These are phyloP conservation scores for Ciconia boyciana DNA, from an alignment of 2,113 vertebrate species.

Conservation along the genomic window DNA sequence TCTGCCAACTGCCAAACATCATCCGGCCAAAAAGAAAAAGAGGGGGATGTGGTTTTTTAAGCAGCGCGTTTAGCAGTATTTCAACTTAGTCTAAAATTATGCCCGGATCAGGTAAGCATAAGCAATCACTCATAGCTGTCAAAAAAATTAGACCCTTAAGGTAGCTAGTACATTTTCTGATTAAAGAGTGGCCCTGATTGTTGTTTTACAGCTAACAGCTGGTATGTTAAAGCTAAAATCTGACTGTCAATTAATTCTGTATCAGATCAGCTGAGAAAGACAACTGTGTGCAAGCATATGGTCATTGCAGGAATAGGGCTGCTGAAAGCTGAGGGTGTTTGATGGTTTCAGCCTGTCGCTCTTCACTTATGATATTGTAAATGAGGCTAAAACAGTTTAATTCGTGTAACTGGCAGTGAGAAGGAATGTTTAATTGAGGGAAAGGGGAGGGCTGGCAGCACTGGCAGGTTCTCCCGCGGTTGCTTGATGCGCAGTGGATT, in stretches of 20 bases:
- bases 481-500: constrained; percentile 31
- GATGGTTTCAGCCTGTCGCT: constrained; percentile 59
- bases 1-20: background rate
- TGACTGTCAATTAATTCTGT: constrained; percentile 66
- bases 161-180: constrained; percentile 32
- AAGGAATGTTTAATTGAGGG: constrained; percentile 55
- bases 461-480: background rate
- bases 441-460: constrained; percentile 30
- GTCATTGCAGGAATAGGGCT: constrained; percentile 51
- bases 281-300: constrained; percentile 51
- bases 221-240: constrained; percentile 57
- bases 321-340: constrained; percentile 46
- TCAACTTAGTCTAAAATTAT: background rate
- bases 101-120: background rate
- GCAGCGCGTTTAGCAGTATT: background rate
- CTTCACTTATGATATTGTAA: constrained; percentile 63
- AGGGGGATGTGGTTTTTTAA: background rate
- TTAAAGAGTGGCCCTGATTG: background rate
- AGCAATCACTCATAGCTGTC: constrained; percentile 35
- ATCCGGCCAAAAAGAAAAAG: background rate
- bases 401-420: constrained; percentile 50
- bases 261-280: constrained; percentile 64
- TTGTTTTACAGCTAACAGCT: constrained; percentile 58
- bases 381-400: constrained; percentile 62
- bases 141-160: constrained; percentile 35